These are phyloP conservation scores for Protonibea diacanthus DNA, from an alignment of 2,797 vertebrate species.

Conservation along the genomic window DNA sequence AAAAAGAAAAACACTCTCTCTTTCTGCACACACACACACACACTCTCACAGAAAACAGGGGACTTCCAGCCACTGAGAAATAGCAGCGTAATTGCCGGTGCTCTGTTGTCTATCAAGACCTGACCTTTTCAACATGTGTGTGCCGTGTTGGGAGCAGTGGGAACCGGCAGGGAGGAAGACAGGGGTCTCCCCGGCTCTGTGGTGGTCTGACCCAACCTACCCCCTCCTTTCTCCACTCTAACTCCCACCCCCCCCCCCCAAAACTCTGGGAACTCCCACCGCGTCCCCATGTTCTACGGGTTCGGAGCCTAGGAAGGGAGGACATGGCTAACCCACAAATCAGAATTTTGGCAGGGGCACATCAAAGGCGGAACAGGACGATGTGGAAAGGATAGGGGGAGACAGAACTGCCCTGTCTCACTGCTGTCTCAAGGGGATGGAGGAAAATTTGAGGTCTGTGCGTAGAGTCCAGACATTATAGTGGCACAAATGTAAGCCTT, in stretches of 20 bases:
- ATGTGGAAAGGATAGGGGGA: slow-evolving; percentile 60
- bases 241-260: slow-evolving; percentile 35
- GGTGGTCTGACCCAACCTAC: slow-evolving; percentile 82
- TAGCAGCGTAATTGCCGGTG: slow-evolving; percentile 84
- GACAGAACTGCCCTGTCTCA: slow-evolving; percentile 69
- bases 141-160: slow-evolving; percentile 77
- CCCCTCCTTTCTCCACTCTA: slow-evolving; percentile 13
- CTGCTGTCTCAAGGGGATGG: slow-evolving; percentile 48
- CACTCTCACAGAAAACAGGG: slow-evolving; percentile 72
- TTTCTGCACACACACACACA: slow-evolving; percentile 55
- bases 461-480: slow-evolving; percentile 52
- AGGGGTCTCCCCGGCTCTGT: slow-evolving; percentile 78
- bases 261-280: slow-evolving; percentile 75
- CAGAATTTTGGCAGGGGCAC: slow-evolving; percentile 57
- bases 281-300: slow-evolving; percentile 58
- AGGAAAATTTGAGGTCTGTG: slow-evolving; percentile 53
- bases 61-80: slow-evolving; percentile 84
- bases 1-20: slow-evolving; percentile 63
- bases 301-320: slow-evolving; percentile 49
- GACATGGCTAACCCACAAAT: slow-evolving; percentile 65
- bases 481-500: slow-evolving; percentile 54
- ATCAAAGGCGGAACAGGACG: slow-evolving; percentile 64
- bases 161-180: slow-evolving; percentile 79
- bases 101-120: slow-evolving; percentile 87
- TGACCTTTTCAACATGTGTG: slow-evolving; percentile 85